Conservation (phyloP, 2,888 invertebrate species). For the Empis livida region DNA sequence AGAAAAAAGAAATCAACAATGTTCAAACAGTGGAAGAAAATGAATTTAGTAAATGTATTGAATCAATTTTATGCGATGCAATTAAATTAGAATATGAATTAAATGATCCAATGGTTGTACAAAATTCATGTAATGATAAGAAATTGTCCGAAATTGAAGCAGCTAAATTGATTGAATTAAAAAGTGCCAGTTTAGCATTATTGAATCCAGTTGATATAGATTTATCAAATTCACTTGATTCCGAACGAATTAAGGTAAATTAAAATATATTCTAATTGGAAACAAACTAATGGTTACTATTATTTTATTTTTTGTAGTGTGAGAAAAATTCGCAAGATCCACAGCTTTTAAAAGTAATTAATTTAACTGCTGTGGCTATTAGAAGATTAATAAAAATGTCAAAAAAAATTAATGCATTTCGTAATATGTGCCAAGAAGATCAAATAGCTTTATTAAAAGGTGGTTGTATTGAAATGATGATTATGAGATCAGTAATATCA, state of each 20-base stretch:
- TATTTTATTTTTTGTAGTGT: conserved; percentile 17
- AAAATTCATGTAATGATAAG: conserved; percentile 26
- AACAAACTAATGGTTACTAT: background rate
- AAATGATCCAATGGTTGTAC: conserved; percentile 41
- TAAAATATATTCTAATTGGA: no score
- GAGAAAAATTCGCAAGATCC: conserved; percentile 44
- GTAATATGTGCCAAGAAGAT: conserved; percentile 87
- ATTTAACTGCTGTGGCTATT: conserved; percentile 85
- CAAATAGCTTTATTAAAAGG: conserved; percentile 62
- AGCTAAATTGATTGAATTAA: conserved; percentile 70
- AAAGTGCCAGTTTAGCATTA: conserved; percentile 74
- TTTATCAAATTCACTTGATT: conserved; percentile 52
- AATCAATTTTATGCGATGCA: conserved; percentile 72
- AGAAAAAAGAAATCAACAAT: conserved; percentile 17
- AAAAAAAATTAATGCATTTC: conserved; percentile 77
- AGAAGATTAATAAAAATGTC: conserved; percentile 74
- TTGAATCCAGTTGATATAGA: conserved; percentile 76
- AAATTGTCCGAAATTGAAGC: conserved; percentile 65
- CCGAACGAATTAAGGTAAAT: conserved; percentile 45
- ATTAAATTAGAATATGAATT: conserved; percentile 70
- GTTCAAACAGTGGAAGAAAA: conserved; percentile 35
- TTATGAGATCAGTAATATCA: conserved; percentile 81
- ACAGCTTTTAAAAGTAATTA: conserved; percentile 68
- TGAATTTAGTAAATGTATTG: conserved; percentile 43
- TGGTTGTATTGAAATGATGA: conserved; percentile 93